These are phyloP conservation scores for Chrysolina americana DNA, from an alignment of 2,888 invertebrate genomes.

Conservation along the genomic window DNA sequence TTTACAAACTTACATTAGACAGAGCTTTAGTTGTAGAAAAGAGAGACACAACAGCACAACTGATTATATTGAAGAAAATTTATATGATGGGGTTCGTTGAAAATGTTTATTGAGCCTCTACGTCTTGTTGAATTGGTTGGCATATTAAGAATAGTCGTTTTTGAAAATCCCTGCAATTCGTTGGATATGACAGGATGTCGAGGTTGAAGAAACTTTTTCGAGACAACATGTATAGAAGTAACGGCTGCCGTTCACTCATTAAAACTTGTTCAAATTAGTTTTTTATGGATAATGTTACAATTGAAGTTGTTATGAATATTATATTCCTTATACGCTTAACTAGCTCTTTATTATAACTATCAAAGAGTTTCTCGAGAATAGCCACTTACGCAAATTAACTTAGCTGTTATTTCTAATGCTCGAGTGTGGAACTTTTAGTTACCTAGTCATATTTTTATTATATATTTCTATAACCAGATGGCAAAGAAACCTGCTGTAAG, in stretches of 20 bases:
- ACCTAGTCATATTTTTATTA: constrained; percentile 56
- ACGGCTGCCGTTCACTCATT: constrained; percentile 62
- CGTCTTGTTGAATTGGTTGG: neutral
- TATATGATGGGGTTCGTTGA: neutral
- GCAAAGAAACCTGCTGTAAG: constrained; percentile 24
- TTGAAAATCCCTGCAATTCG: neutral
- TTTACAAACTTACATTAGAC: constrained; percentile 51
- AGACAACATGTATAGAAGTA: constrained; percentile 48
- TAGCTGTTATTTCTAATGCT: constrained; percentile 40
- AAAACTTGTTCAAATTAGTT: constrained; percentile 54
- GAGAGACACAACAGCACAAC: constrained; percentile 61
- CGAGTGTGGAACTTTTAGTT: constrained; percentile 46
- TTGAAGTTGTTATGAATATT: constrained; percentile 35
- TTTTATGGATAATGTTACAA: constrained; percentile 49
- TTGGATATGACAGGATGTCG: constrained; percentile 35
- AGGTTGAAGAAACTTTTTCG: constrained; percentile 27
- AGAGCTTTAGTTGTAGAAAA: constrained; percentile 53
- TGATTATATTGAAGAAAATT: constrained; percentile 31
- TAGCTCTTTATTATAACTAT: constrained; percentile 38
- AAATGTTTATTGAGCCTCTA: constrained; percentile 20
- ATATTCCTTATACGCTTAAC: constrained; percentile 49
- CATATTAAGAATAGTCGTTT: no score
- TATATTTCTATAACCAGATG: constrained; percentile 48
- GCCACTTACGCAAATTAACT: constrained; percentile 36
- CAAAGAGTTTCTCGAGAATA: constrained; percentile 30